phyloP scores from a whole-genome alignment of 2,888 invertebrate species.

The Lycaena phlaeas region DNA sequence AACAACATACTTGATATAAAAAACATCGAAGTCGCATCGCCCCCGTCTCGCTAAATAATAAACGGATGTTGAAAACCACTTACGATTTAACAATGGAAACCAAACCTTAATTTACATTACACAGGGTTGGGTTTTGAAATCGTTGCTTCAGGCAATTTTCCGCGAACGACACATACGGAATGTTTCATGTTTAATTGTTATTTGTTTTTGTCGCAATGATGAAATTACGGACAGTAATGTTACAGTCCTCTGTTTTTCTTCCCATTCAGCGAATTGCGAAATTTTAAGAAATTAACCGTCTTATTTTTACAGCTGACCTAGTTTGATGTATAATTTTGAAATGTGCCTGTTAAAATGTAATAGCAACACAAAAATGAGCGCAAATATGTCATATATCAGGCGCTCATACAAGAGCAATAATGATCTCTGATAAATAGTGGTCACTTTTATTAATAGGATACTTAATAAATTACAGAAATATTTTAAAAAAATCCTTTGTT shows the following conservation, averaged over 20 bases:
- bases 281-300: neutral
- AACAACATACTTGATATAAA: too few species aligned
- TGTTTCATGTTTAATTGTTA: constrained; percentile 23
- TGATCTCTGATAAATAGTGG: too few species aligned
- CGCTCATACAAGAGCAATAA: too few species aligned
- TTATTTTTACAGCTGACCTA: neutral
- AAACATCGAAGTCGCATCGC: constrained; percentile 7
- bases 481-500: too few species aligned
- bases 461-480: too few species aligned
- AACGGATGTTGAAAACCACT: constrained; percentile 8
- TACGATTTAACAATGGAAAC: neutral
- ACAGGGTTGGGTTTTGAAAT: constrained; percentile 21
- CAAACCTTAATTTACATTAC: neutral
- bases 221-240: constrained; percentile 15
- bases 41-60: constrained; percentile 4
- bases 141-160: constrained; percentile 10
- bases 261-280: neutral
- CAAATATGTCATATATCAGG: neutral
- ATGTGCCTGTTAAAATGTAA: neutral
- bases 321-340: neutral
- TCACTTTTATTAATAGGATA: too few species aligned
- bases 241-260: constrained; percentile 9
- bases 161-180: constrained; percentile 19
- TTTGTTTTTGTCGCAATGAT: constrained; percentile 20
- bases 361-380: neutral